These are phyloP conservation scores for Alca torda DNA, from an alignment of 2,797 vertebrate species.

Conservation along the genomic window DNA sequence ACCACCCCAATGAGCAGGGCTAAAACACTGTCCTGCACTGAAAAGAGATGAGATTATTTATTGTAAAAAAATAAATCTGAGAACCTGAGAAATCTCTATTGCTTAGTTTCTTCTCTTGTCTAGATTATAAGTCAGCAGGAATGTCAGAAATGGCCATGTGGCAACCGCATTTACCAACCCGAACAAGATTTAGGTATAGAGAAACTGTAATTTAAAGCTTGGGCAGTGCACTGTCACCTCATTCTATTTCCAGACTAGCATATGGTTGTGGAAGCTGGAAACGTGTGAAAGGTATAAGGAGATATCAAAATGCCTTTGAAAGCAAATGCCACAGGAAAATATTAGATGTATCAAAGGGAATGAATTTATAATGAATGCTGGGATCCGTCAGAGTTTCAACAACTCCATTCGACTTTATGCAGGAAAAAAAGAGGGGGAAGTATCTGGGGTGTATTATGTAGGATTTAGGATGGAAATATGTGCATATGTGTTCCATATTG, in stretches of 20 bases:
- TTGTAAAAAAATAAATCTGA: not conserved
- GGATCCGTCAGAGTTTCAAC: not conserved
- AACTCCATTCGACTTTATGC: not conserved
- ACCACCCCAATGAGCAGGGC: not conserved
- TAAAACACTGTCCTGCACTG: not conserved
- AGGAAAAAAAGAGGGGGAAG: not conserved
- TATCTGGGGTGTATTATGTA: not conserved
- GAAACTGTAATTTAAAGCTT: not conserved
- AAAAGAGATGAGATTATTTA: not conserved
- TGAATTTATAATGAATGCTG: not conserved
- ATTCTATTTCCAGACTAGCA: not conserved
- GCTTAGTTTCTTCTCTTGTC: not conserved
- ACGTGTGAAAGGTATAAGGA: not conserved
- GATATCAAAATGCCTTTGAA: conserved; percentile 4
- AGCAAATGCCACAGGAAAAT: not conserved
- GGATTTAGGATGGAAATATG: conserved; percentile 21
- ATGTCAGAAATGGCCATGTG: not conserved
- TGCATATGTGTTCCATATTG: conserved; percentile 37
- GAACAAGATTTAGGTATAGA: not conserved
- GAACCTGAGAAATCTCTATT: not conserved
- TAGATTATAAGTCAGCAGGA: not conserved
- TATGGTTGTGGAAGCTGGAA: not conserved
- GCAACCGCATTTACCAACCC: not conserved
- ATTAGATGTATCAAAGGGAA: not conserved
- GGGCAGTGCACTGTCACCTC: not conserved